Evolutionary conservation across 2,113 vertebrate genomes (phyloP).

Genomic region (Puntigrus tetrazona): DNA sequence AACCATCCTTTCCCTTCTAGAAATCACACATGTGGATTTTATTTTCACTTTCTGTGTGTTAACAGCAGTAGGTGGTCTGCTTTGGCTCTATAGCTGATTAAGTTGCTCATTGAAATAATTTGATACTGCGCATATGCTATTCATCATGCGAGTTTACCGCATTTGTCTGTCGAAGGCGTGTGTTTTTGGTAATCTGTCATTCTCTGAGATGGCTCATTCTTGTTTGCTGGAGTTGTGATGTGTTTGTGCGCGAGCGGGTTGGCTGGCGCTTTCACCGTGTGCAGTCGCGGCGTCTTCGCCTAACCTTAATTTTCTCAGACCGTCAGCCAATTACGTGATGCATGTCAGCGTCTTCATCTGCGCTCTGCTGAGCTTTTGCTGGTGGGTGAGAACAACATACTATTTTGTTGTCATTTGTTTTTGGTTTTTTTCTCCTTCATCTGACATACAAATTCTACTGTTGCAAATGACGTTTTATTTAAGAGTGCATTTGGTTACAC

Average conservation of each 20-base stretch:
- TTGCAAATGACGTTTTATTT: not conserved
- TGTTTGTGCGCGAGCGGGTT: not conserved
- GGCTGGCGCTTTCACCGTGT: not conserved
- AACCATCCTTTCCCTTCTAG: not conserved
- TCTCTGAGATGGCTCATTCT: not conserved
- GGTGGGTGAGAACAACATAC: constrained; percentile 22
- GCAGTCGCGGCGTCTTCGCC: not conserved
- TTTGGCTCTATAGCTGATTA: not conserved
- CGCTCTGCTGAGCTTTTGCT: not conserved
- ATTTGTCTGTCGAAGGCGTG: not conserved
- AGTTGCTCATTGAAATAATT: constrained; percentile 18
- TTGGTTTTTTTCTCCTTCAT: not conserved
- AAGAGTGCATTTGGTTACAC: not conserved
- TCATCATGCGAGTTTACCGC: not conserved
- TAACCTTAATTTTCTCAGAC: constrained; percentile 10
- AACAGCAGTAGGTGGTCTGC: not conserved
- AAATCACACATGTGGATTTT: not conserved
- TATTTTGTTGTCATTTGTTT: constrained; percentile 15
- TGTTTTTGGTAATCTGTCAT: not conserved
- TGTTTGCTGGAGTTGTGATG: constrained; percentile 1
- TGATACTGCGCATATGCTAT: not conserved
- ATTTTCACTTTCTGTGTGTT: constrained; percentile 16
- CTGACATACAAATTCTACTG: not conserved
- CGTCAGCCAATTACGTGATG: constrained; percentile 42
- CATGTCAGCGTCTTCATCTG: constrained; percentile 27